Percentiles rank a stretch among this genome's conserved stretches.
Evolutionary conservation across 2,113 vertebrate species (phyloP).

Genomic region (Boulengeromyrus knoepffleri): DNA sequence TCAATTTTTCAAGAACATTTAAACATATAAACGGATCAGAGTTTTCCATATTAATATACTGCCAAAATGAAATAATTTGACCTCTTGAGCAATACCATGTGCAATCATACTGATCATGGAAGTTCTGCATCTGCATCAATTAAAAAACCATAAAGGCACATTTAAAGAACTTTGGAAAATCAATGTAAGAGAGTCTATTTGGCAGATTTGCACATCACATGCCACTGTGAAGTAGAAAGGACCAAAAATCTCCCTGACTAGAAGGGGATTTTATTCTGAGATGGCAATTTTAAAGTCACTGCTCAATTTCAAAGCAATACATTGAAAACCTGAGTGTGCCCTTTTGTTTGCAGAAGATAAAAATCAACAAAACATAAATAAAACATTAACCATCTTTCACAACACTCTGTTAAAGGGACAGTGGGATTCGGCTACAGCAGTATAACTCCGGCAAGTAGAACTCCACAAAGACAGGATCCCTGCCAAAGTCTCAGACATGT

Average conservation of each 20-base stretch:
- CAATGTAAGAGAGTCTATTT: neutral
- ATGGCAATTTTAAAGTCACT: neutral
- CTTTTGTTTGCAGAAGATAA: neutral
- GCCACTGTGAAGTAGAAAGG: neutral
- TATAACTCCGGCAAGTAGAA: neutral
- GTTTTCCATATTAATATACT: neutral
- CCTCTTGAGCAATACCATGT: neutral
- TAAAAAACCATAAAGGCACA: neutral
- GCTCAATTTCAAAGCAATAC: neutral
- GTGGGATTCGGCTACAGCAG: neutral
- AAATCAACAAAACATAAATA: neutral
- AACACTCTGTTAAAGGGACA: conserved; percentile 1
- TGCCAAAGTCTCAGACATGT: neutral
- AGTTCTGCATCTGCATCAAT: neutral
- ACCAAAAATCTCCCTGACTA: neutral
- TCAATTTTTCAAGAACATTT: neutral
- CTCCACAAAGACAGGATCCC: neutral
- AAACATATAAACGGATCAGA: neutral
- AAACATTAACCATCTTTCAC: conserved; percentile 1
- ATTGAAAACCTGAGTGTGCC: neutral
- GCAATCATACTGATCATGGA: neutral
- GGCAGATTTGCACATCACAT: neutral
- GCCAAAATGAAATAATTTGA: neutral
- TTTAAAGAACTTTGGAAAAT: neutral
- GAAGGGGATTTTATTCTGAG: neutral